Percentiles rank a stretch among this genome's conserved stretches.
phyloP scores from a whole-genome alignment of 2,797 vertebrate species.

The Valencia hispanica region DNA sequence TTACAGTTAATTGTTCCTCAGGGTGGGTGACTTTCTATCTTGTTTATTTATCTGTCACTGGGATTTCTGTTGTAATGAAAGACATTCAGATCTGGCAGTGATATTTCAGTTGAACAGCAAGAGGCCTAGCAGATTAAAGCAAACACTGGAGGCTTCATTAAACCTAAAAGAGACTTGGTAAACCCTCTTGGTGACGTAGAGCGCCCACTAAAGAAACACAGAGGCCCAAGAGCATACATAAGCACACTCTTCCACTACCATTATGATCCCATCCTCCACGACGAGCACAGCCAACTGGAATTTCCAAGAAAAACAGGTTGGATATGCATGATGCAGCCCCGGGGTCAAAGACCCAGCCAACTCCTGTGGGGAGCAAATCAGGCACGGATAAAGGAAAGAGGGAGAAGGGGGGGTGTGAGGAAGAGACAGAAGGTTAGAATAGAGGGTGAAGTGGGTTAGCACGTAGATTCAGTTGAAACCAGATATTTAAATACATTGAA shows the following conservation, averaged over 20 bases:
- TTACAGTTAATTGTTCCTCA: slow-evolving; percentile 45
- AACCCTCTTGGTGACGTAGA: slow-evolving; percentile 54
- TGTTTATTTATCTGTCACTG: slow-evolving; percentile 43
- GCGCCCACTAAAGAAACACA: slow-evolving; percentile 54
- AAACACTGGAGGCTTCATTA: slow-evolving; percentile 36
- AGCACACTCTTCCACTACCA: slow-evolving; percentile 24
- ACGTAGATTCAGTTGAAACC: slow-evolving; percentile 6
- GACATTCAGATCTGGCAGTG: slow-evolving; percentile 18
- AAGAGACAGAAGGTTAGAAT: slow-evolving; percentile 4
- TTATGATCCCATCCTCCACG: slow-evolving; percentile 59
- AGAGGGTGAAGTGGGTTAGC: slow-evolving; percentile 24
- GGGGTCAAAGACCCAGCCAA: slow-evolving; percentile 72
- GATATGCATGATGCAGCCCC: slow-evolving; percentile 63
- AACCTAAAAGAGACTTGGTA: slow-evolving; percentile 42
- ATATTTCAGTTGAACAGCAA: slow-evolving; percentile 35
- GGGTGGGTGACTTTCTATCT: slow-evolving; percentile 21
- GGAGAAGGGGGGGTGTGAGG: slow-evolving; percentile 6
- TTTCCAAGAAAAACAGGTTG: slow-evolving; percentile 79
- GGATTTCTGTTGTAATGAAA: slow-evolving; percentile 48
- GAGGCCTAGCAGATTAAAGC: slow-evolving; percentile 55
- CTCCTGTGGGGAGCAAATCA: slow-evolving; percentile 68
- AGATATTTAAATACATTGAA: neutral
- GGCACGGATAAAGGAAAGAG: slow-evolving; percentile 45
- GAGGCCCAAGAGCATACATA: slow-evolving; percentile 40
- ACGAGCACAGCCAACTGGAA: slow-evolving; percentile 65